Evolutionary conservation across 2,888 invertebrate genomes (phyloP).

Genomic region (Herminia tarsipennalis): DNA sequence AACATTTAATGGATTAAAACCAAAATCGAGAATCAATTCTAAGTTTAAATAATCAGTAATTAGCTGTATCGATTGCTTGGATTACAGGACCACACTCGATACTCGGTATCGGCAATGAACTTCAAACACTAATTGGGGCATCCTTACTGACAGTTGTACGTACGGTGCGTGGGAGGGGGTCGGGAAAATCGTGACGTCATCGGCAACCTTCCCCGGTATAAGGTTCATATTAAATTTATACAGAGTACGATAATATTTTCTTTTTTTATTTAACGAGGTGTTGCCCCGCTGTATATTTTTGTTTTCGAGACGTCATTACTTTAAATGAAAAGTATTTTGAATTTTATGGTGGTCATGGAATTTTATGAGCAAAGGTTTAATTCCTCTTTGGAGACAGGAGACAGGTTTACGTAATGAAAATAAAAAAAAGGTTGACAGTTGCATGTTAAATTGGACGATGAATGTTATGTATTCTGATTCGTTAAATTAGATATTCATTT

Average conservation of each 20-base stretch:
- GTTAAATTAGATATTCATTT: no score
- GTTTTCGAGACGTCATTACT: conserved; percentile 21
- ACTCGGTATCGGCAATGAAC: conserved; percentile 36
- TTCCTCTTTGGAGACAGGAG: no score
- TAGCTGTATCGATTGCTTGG: conserved; percentile 31
- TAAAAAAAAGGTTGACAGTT: no score
- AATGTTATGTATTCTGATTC: no score
- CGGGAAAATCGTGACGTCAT: conserved; percentile 49
- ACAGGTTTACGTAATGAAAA: no score
- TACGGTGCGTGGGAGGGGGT: conserved; percentile 28
- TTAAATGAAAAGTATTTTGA: conserved; percentile 16
- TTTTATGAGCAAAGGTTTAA: no score
- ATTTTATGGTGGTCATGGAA: no score
- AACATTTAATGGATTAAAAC: conserved; percentile 1
- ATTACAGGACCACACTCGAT: conserved; percentile 30
- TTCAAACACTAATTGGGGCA: conserved; percentile 42
- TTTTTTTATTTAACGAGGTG: conserved; percentile 39
- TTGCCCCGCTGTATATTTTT: conserved; percentile 21
- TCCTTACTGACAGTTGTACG: conserved; percentile 34
- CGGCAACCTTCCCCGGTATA: conserved; percentile 43
- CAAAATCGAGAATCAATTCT: background rate
- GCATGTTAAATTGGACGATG: no score
- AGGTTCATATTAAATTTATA: conserved; percentile 49
- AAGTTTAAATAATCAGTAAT: conserved; percentile 24
- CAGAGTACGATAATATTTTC: conserved; percentile 35